Conservation (phyloP, 2,888 invertebrate species). For the Cyrtodaria siliqua region DNA sequence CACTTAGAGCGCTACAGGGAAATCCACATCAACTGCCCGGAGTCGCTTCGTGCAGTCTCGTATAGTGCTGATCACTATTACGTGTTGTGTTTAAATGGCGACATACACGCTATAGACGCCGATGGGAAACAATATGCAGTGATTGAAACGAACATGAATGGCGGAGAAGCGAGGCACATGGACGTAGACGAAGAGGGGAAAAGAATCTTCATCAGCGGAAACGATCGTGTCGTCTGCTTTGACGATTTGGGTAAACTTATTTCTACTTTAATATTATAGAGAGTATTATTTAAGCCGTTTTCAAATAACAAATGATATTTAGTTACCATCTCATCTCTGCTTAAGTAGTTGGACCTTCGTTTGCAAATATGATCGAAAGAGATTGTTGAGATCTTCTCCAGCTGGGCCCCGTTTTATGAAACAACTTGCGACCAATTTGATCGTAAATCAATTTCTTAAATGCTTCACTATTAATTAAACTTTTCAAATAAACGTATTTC, state of each 20-base stretch:
- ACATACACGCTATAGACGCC: conserved; percentile 44
- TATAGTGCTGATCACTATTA: conserved; percentile 23
- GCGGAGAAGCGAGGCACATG: conserved; percentile 37
- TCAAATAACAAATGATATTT: no score
- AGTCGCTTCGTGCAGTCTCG: conserved; percentile 40
- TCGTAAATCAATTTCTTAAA: no score
- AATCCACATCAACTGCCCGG: conserved; percentile 32
- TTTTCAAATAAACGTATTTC: no score
- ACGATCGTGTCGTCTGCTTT: conserved; percentile 40
- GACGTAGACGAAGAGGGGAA: conserved; percentile 29
- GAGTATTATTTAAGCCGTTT: no score
- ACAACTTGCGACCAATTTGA: no score
- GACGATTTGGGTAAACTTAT: conserved; percentile 45
- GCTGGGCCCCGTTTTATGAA: no score
- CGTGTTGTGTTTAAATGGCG: conserved; percentile 48
- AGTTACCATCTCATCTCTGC: no score
- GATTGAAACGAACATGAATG: conserved; percentile 21
- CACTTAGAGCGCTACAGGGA: conserved; percentile 43
- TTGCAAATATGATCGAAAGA: no score
- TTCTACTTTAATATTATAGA: no score
- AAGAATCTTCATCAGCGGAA: conserved; percentile 36
- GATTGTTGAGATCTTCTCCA: no score
- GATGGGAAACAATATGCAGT: conserved; percentile 25
- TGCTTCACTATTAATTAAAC: no score
- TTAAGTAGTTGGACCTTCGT: no score